A percentile compares a stretch with the other conserved stretches of the same genome.
These are phyloP conservation scores for Eulacestoma nigropectus DNA, from an alignment of 2,113 vertebrate genomes.

Conservation along the genomic window DNA sequence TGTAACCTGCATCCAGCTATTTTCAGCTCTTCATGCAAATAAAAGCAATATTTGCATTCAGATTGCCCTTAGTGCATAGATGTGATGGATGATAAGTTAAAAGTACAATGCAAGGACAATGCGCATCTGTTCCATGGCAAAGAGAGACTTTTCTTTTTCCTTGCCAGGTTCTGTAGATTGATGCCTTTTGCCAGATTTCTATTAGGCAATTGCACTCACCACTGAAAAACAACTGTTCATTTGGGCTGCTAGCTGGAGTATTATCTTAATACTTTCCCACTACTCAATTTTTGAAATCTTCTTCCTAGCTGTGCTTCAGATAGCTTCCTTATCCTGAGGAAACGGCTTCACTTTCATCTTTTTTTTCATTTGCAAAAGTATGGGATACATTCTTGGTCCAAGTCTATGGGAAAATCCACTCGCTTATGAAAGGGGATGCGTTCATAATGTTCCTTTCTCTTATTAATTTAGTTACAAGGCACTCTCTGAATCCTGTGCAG, in stretches of 20 bases:
- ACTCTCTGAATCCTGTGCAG: neutral
- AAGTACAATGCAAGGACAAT: neutral
- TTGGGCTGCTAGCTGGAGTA: neutral
- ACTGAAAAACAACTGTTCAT: neutral
- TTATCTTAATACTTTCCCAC: neutral
- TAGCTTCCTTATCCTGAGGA: neutral
- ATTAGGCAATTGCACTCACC: neutral
- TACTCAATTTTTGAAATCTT: neutral
- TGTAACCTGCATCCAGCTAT: constrained; percentile 26
- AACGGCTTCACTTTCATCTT: neutral
- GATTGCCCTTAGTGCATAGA: neutral
- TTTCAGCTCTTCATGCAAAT: constrained; percentile 34
- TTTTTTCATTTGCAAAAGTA: neutral
- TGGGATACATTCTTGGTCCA: neutral
- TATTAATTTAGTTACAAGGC: constrained; percentile 15
- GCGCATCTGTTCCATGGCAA: neutral
- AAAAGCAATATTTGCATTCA: constrained; percentile 25
- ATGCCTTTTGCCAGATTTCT: neutral
- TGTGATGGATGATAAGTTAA: neutral
- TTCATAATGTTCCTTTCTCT: constrained; percentile 14
- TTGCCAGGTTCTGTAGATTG: neutral
- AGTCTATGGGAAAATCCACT: neutral
- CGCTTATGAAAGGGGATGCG: neutral
- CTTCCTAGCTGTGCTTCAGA: neutral
- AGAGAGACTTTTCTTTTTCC: neutral